Evolutionary conservation across 2,113 vertebrate genomes (phyloP).

Genomic region (Phodopus roborovskii): DNA sequence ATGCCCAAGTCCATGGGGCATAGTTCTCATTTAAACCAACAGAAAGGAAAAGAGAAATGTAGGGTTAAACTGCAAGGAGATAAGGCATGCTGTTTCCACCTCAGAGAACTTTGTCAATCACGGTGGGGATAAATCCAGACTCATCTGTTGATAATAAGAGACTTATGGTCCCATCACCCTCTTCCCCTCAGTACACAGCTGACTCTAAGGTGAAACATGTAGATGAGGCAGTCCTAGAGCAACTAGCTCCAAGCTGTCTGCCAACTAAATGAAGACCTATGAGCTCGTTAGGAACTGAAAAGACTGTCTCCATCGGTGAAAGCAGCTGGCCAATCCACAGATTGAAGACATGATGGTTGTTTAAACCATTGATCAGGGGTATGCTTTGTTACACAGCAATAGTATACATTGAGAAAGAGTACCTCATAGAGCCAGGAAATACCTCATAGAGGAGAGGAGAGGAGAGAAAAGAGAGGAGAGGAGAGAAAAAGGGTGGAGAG

Average conservation of each 20-base stretch:
- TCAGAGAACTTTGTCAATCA: neutral
- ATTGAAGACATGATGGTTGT: neutral
- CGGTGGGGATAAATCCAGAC: neutral
- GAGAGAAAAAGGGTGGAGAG: too few relatives aligned
- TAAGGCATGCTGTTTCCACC: neutral
- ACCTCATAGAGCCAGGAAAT: neutral
- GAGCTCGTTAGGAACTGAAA: too few relatives aligned
- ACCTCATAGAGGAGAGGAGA: neutral
- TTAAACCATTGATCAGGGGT: neutral
- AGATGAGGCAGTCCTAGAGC: neutral
- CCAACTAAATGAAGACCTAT: neutral
- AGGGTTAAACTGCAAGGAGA: neutral
- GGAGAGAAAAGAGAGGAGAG: too few relatives aligned
- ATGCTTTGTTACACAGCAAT: neutral
- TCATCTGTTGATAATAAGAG: neutral
- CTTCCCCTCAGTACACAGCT: neutral
- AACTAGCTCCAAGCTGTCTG: neutral
- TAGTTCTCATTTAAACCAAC: neutral
- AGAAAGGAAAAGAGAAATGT: neutral
- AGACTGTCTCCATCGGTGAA: neutral
- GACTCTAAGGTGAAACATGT: neutral
- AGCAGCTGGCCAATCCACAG: neutral
- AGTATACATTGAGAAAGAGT: neutral
- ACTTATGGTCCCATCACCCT: neutral
- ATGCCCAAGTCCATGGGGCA: neutral